Percentiles rank a stretch among this genome's conserved stretches.
Conservation (phyloP, 1,140 invertebrate species). For the Sinella curviseta region DNA sequence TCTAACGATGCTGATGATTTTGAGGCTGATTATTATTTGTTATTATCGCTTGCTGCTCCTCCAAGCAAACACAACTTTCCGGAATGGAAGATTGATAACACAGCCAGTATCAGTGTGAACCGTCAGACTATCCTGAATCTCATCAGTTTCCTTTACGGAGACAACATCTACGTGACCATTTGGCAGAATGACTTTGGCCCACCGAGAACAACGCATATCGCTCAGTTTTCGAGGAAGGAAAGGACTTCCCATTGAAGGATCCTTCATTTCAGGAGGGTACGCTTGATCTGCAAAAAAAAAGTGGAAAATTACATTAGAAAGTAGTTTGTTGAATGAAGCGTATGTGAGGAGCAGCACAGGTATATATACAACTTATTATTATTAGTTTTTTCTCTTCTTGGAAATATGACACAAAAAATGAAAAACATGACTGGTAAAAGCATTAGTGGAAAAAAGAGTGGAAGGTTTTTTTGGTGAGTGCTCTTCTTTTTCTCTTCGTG, state of each 20-base stretch:
- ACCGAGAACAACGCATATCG: slow-evolving; percentile 46
- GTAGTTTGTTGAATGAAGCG: neutral
- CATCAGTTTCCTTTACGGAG: slow-evolving; percentile 46
- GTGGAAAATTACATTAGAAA: neutral
- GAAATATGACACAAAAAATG: neutral
- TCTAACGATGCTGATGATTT: neutral
- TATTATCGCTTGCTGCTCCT: slow-evolving; percentile 34
- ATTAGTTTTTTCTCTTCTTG: neutral
- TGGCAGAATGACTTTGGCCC: slow-evolving; percentile 48
- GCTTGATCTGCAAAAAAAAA: slow-evolving; percentile 40
- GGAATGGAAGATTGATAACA: slow-evolving; percentile 45
- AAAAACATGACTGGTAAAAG: neutral
- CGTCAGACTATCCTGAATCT: slow-evolving; percentile 44
- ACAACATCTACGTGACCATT: slow-evolving; percentile 47
- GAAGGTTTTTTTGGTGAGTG: neutral
- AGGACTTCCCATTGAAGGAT: slow-evolving; percentile 44
- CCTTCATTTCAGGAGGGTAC: slow-evolving; percentile 36
- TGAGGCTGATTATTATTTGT: neutral
- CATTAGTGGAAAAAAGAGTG: neutral
- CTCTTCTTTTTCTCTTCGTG: no score
- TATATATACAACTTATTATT: slow-evolving; percentile 8
- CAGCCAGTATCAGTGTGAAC: slow-evolving; percentile 48
- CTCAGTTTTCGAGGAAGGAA: slow-evolving; percentile 45
- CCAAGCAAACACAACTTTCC: slow-evolving; percentile 50
- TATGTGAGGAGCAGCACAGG: no score